Evolutionary conservation across 2,113 vertebrate genomes (phyloP).

Genomic region (Martes martes): DNA sequence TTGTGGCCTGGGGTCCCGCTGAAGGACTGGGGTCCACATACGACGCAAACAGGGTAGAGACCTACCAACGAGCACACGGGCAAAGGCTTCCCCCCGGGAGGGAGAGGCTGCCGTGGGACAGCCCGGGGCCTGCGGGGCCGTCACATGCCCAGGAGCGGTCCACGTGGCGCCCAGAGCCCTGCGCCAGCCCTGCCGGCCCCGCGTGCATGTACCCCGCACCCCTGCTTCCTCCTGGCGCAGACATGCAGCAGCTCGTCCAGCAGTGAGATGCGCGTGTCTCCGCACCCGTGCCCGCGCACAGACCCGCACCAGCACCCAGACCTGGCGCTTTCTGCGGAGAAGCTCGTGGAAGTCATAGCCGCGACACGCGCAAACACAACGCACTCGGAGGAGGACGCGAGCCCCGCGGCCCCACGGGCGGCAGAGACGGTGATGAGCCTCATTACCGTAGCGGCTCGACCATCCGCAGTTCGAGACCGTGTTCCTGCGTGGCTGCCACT

Average conservation of each 20-base stretch:
- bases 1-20: neutral
- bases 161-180: neutral
- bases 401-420: neutral
- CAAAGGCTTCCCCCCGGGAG: neutral
- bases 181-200: neutral
- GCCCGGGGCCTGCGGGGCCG: no score
- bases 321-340: neutral
- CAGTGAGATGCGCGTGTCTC: neutral
- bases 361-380: neutral
- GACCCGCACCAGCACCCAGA: neutral
- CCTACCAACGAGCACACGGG: rapidly evolving
- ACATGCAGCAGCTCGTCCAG: neutral
- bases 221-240: neutral
- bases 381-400: neutral
- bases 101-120: neutral
- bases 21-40: neutral
- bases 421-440: neutral
- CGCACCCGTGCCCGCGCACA: rapidly evolving
- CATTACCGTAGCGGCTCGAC: neutral
- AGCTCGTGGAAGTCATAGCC: neutral
- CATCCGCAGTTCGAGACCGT: neutral
- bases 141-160: rapidly evolving
- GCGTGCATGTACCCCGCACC: neutral
- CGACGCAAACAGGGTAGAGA: rapidly evolving
- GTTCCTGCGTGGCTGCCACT: neutral